Base-by-base conservation (phyloP, 2,888 invertebrate species). In the Adineta ricciae region DNA sequence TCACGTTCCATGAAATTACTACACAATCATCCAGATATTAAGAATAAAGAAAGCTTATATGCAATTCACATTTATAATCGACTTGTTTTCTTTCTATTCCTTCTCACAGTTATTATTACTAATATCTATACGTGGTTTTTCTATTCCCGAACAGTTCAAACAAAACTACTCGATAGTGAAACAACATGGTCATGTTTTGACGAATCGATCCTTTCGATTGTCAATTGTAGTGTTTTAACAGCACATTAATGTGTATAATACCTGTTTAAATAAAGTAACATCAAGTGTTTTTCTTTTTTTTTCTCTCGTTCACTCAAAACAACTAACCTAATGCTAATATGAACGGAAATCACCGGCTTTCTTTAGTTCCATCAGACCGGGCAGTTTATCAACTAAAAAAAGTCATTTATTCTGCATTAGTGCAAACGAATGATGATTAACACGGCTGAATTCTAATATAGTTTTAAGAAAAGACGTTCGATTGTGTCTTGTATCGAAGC, bases 111-210 rank as follows among this genome's bases (percentile, higher is more conserved):
- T 49, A 49, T 83, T 32, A 11, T 38, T 52, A 11, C 50, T 49
- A 83, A 83, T 41, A 78, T 41, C 11, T 78, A 78, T 41, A 78
- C 78, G n/a, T 78, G 78, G 78, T 78, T 78, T 41, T 41, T 78
- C n/a, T 78, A 78, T 41, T 41, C 78, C 38, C 4, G n/a, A 41
- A n/a, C 41, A 1, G 24, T 78, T n/a, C 78, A 0, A 41, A 41
- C 38, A 41, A 78, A 41, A 41, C 41, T 78, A 78, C 11, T 41
- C 9, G 41, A 78, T 41, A 9, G 41, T 7, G 1, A 2, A n/a
- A 2, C 78, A 4, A 0, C 7, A 24, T 78, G 78, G 78, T n/a
- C 24, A 24, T 78, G 78, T n/a, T 78, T n/a, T 41, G 78, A 78
- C n/a, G 78, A 78, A 41, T 41, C 38, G 24, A 36, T 8, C 24